These are phyloP conservation scores for Diuraphis noxia DNA, from an alignment of 1,140 invertebrate species.

Conservation along the genomic window DNA sequence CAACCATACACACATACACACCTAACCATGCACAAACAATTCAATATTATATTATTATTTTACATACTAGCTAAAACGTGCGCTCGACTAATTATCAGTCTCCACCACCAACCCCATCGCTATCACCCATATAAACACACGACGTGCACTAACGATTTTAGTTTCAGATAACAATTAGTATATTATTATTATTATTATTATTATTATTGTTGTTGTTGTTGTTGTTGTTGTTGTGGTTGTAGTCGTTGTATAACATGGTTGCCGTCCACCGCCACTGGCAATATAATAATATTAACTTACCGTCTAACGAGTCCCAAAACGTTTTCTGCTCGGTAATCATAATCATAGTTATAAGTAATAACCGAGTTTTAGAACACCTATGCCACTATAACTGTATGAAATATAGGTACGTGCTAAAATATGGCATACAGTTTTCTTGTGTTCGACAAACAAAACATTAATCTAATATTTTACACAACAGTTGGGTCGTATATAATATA, in stretches of 20 bases:
- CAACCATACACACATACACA: not conserved
- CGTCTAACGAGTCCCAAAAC: constrained; percentile 30
- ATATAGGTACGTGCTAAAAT: not conserved
- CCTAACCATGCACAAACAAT: not conserved
- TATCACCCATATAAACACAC: not conserved
- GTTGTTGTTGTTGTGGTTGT: not conserved
- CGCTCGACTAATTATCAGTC: constrained; percentile 14
- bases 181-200: constrained; percentile 3
- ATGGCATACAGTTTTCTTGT: not conserved
- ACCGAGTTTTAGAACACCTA: not conserved
- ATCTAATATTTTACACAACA: not conserved
- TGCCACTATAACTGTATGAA: not conserved
- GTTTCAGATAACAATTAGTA: constrained; percentile 42
- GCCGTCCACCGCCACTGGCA: not conserved
- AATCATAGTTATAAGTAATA: constrained; percentile 17
- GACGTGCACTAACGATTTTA: not conserved
- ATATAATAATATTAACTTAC: constrained; percentile 19
- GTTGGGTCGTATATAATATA: not conserved
- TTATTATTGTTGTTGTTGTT: not conserved
- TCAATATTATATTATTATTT: not conserved
- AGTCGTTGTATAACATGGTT: not conserved
- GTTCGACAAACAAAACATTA: not conserved
- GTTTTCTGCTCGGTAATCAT: constrained; percentile 10
- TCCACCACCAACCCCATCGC: not conserved
- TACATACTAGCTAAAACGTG: not conserved